Evolutionary conservation across 1,140 invertebrate genomes (phyloP), one percentile per base, ranked within the genome.

Genomic region (Subanguina moxae): DNA sequence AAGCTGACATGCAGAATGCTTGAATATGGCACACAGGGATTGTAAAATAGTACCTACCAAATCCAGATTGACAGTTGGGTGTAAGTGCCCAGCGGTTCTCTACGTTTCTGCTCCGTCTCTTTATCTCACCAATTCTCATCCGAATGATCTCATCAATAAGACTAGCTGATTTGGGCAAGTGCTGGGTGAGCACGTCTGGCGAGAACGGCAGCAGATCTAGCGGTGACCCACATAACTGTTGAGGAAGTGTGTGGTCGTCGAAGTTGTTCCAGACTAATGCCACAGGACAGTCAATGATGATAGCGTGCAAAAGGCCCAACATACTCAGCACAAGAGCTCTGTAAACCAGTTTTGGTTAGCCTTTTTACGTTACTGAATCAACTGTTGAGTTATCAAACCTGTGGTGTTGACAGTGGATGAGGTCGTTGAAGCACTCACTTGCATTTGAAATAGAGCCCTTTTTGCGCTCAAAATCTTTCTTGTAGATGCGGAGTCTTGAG

Each of bases 261-360:
- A 71, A 75, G 1, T 42, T 46, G 45, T 76, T 74, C 67, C 70
- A 80, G 67, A 77, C 59, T 30, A 80, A 58, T n/a, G 76, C 76
- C 9, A 62, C 64, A 13, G 76, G 76, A 25, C 76, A 77, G 45
- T 77, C 76, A 28, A 77, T 65, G 15, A 77, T 62, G 21, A 77
- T 68, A 19, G 75, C 75, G 21, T 75, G 71, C 5, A 77, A 25
- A 38, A 77, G 56, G 28, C 78, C 76, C 32, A 74, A 63, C 23
- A 80, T 68, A 8, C 65, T 64, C 28, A 78, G 28, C 1, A 77
- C 17, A 13, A 68, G 65, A 8, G 70, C 25, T 17, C 76, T 57
- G 32, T 5, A 38, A 38, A 38, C 32, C 3, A 11, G 32, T 38
- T 38, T 38, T 38, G 32, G 3, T 38, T 3, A 5, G 3, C 32